Base-by-base conservation (phyloP, 2,888 invertebrate species). In the Alloscopus bannaensis region DNA sequence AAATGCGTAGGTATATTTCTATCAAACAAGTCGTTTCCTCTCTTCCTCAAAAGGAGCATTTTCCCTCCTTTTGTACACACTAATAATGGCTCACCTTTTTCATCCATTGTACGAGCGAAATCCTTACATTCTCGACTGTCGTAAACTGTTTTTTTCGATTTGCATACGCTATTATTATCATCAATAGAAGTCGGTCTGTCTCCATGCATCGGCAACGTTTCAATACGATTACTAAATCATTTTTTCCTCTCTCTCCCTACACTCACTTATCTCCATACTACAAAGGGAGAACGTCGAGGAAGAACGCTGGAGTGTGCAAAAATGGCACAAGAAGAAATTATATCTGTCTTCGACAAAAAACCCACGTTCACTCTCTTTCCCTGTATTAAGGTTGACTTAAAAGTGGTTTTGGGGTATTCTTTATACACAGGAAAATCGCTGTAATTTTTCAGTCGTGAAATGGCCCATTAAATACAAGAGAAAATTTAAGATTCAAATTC, bases 111-210 rank as follows among this genome's bases (percentile, higher is more conserved):
- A 36, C 36, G 13, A 36, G 13, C 6, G 36, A 36, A n/a, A 36
- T 36, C 6, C 36, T 36, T 13, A 36, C 36, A 8, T 36, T 8
- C 13, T 36, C 36, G 36, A 8, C 36, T 36, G 6, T 36, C n/a
- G 6, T 36, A 36, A 6, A 36, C 36, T 20, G 20, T 20, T 55
- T 24, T n/a, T 52, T 13, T 22, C 8, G 8, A 18, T 50, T 59
- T 59, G 59, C 59, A 59, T 59, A 18, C 31, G 31, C 29, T 59
- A 59, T 59, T 31, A 31, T 59, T 24, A 59, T 29, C n/a, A 57
- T 13, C 59, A 31, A 31, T 20, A 31, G 1, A 6, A 59, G 4
- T n/a, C 18, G 59, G 8, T 31, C 13, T 55, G 36, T 13, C n/a
- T n/a, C n/a, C n/a, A 50, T 18, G 6, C 36, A 36, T 6, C 52